These are phyloP conservation scores for Synanceia verrucosa DNA, from an alignment of 2,797 vertebrate genomes.

Conservation along the genomic window DNA sequence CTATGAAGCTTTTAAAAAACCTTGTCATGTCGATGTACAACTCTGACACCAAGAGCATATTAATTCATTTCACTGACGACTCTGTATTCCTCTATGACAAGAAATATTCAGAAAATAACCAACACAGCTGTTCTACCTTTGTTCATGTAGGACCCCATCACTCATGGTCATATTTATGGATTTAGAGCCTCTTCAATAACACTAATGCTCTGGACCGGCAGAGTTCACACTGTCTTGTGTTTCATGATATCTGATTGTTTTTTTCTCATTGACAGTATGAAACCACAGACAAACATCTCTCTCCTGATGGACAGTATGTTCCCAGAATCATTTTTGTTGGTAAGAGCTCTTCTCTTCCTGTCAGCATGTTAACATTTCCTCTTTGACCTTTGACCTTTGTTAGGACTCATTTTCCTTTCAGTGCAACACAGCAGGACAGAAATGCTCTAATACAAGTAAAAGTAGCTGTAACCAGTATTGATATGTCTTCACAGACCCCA, in stretches of 20 bases:
- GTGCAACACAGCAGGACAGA: background rate
- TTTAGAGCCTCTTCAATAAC: background rate
- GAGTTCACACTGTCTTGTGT: background rate
- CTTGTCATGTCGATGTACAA: background rate
- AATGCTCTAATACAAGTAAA: background rate
- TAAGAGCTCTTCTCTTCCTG: conserved; percentile 41
- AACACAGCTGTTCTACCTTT: background rate
- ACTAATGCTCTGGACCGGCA: background rate
- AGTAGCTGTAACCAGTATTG: background rate
- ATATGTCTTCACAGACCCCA: conserved; percentile 85
- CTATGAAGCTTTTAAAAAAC: background rate
- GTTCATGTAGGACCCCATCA: no score
- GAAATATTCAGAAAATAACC: background rate
- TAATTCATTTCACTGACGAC: background rate
- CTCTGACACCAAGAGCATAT: background rate
- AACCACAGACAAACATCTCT: conserved; percentile 95
- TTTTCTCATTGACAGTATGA: conserved; percentile 87
- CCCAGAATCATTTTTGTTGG: conserved; percentile 89
- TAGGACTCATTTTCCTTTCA: background rate
- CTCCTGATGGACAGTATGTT: conserved; percentile 94
- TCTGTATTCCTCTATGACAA: background rate
- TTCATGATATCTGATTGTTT: background rate
- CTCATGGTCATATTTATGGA: no score
- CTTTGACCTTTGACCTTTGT: background rate
- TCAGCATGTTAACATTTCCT: no score